Evolutionary conservation across 2,888 invertebrate species (phyloP).

Genomic region (Parnassius apollo): DNA sequence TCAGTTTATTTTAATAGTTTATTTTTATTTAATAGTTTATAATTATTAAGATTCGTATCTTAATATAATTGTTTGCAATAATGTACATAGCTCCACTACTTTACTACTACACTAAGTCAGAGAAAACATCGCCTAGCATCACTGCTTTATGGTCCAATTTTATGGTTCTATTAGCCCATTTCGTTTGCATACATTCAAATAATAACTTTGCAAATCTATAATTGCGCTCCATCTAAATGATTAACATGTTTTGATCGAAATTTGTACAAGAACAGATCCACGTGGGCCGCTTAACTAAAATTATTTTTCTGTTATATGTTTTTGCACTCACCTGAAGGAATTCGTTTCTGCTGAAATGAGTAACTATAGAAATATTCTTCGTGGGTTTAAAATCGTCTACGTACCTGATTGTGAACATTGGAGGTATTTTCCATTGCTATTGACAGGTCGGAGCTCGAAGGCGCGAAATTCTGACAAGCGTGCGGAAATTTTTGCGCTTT

Average conservation of each 20-base stretch:
- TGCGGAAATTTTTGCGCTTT: background rate
- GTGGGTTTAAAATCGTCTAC: constrained; percentile 39
- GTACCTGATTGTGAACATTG: constrained; percentile 27
- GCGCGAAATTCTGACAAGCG: constrained; percentile 2
- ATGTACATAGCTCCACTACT: no score
- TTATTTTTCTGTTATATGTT: constrained; percentile 56
- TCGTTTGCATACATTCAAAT: background rate
- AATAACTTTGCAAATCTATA: constrained; percentile 19
- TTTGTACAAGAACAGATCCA: constrained; percentile 38
- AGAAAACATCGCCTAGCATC: background rate
- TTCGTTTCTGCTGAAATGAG: constrained; percentile 67
- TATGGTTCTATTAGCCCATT: constrained; percentile 7
- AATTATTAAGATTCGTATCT: no score
- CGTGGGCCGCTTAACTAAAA: constrained; percentile 32
- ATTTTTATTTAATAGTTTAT: no score
- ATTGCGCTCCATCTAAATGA: constrained; percentile 42
- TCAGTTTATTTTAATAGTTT: no score
- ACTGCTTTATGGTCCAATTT: constrained; percentile 9
- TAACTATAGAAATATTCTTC: constrained; percentile 56
- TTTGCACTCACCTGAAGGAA: constrained; percentile 61
- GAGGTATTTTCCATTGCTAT: constrained; percentile 37
- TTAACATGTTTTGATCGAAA: constrained; percentile 50
- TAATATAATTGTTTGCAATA: no score
- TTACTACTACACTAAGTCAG: no score
- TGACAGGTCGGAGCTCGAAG: constrained; percentile 11